phyloP scores from a whole-genome alignment of 1,140 invertebrate species.

The Ectropis grisescens region DNA sequence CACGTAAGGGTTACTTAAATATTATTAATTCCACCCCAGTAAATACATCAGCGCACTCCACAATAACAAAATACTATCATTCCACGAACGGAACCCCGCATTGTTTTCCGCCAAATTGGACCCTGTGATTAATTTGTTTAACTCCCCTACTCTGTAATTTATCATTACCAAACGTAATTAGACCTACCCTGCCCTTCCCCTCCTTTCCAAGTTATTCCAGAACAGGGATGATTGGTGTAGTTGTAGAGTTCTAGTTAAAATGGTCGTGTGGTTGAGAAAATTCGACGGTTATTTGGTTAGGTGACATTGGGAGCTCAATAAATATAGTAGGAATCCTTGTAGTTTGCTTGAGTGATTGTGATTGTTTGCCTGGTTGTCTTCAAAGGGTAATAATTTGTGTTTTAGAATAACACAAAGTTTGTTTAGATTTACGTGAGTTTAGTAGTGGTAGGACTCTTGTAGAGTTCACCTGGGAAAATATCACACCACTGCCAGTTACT shows the following conservation, averaged over 20 bases:
- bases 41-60: too few species aligned
- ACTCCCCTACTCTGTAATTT: slow-evolving; percentile 50
- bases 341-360: slow-evolving; percentile 28
- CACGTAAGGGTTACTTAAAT: too few species aligned
- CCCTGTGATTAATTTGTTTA: slow-evolving; percentile 57
- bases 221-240: too few species aligned
- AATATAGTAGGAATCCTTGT: slow-evolving; percentile 33
- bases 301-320: slow-evolving; percentile 31
- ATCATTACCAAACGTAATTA: slow-evolving; percentile 27
- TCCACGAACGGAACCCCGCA: slow-evolving; percentile 23
- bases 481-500: too few species aligned
- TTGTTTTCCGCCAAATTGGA: slow-evolving; percentile 62
- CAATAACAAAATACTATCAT: slow-evolving; percentile 14
- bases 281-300: slow-evolving; percentile 38
- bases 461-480: too few species aligned
- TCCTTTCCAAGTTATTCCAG: slow-evolving; percentile 1
- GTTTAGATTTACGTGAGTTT: too few species aligned
- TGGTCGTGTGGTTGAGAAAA: too few species aligned
- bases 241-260: too few species aligned
- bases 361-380: slow-evolving; percentile 11
- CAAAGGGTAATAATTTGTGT: too few species aligned
- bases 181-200: slow-evolving; percentile 9
- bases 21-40: too few species aligned
- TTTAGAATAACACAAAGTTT: slow-evolving; percentile 9
- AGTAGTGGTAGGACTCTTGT: too few species aligned